A percentile compares a stretch with the other conserved stretches of the same genome.
Evolutionary conservation across 2,888 invertebrate species (phyloP).

Genomic region (Latheticus oryzae): DNA sequence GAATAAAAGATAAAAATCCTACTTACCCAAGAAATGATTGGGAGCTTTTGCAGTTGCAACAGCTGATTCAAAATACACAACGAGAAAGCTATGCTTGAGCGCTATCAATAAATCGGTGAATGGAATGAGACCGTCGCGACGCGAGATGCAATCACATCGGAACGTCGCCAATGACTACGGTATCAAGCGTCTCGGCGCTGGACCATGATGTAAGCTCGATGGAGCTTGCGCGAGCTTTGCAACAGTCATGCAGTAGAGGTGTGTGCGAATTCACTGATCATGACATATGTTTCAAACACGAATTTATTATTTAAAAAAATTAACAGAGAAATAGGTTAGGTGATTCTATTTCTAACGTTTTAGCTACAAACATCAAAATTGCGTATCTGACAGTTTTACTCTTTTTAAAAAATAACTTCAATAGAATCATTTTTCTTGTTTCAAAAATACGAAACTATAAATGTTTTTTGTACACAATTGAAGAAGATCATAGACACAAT

Average conservation of each 20-base stretch:
- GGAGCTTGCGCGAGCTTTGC: slow-evolving; percentile 48
- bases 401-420: too few species aligned
- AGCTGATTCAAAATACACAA: slow-evolving; percentile 33
- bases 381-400: too few species aligned
- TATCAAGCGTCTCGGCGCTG: slow-evolving; percentile 52
- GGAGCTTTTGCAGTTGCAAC: slow-evolving; percentile 16
- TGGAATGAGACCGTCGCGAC: slow-evolving; percentile 41
- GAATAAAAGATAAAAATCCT: too few species aligned
- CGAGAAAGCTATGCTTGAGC: slow-evolving; percentile 11
- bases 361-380: too few species aligned
- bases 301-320: too few species aligned
- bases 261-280: slow-evolving; percentile 32
- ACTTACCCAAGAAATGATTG: slow-evolving; percentile 28
- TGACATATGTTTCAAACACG: slow-evolving; percentile 33
- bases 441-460: too few species aligned
- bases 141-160: slow-evolving; percentile 49
- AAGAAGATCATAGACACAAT: too few species aligned
- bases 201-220: slow-evolving; percentile 46
- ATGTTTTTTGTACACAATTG: too few species aligned
- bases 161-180: slow-evolving; percentile 57
- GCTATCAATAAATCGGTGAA: slow-evolving; percentile 38
- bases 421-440: too few species aligned
- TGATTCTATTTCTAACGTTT: too few species aligned
- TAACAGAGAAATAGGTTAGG: too few species aligned
- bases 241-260: slow-evolving; percentile 45